Base-by-base conservation (phyloP, 2,888 invertebrate species). In the Rotaria magnacalcarata region DNA sequence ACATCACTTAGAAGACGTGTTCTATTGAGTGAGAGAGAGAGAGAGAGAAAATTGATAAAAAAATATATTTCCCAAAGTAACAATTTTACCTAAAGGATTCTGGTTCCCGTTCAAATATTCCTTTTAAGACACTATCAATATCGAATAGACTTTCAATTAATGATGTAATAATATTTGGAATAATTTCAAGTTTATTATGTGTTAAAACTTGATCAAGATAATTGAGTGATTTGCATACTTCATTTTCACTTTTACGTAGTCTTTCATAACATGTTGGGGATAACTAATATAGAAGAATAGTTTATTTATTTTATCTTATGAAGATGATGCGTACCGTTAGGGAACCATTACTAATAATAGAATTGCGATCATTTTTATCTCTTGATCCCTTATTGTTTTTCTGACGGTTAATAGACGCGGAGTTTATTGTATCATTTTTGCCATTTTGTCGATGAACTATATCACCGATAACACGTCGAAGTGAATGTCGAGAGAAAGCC, bases 141-240 rank as follows among this genome's bases (percentile, higher is more conserved):
- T 86, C 86, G 24, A 86, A 56, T 10, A 86, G 56, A 60, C 50
- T 75, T 50, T 86, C 86, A 43, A 85, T 52, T 60, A 86, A 75
- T 34, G 86, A 85, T 27, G 86, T 85, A 47, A 58, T 85, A 43
- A 85, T 86, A 24, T 75, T 85, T n/a, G 84, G 34, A 34, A 86
- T 50, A 27, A 86, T 75, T 85, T 86, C 86, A 41, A 75, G 74
- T 67, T 86, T 86, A 24, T 86, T 85, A n/a, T 86, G 85, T 21
- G 75, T 67, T 34, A 86, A 50, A 58, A 86, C 60, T 85, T 86
- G 85, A 14, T 86, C 86, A 16, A 86, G 56, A 85, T 86, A 86
- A 34, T 85, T 85, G 6, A 86, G 47, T 10, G 86, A 86, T 58
- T 86, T 86, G 24, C 43, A 47, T 47, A 80, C 24, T 80, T 80